phyloP scores from a whole-genome alignment of 2,797 vertebrate genomes.

The Brachymystax lenok region DNA sequence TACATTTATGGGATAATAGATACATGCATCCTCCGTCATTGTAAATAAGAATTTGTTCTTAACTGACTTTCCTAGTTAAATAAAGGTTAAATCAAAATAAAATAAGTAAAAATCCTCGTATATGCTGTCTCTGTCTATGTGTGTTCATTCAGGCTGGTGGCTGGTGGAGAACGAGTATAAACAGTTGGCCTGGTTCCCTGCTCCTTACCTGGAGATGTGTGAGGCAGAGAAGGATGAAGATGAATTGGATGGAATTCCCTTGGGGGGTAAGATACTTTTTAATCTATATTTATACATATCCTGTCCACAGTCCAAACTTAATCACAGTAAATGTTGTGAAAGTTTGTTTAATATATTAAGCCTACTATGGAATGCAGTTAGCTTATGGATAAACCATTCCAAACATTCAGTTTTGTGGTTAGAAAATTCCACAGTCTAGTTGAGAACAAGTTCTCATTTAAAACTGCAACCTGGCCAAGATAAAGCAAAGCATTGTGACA shows the following conservation, averaged over 20 bases:
- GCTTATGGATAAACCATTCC: not conserved
- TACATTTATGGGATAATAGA: not conserved
- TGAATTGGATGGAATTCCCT: not conserved
- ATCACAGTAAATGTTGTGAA: not conserved
- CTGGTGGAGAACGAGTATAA: slow-evolving; percentile 86
- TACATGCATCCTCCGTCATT: not conserved
- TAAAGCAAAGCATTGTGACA: too few species aligned
- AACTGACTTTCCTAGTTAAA: too few species aligned
- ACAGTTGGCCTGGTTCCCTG: slow-evolving; percentile 89
- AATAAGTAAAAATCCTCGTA: too few species aligned
- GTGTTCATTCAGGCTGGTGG: slow-evolving; percentile 86
- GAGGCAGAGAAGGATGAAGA: slow-evolving; percentile 49
- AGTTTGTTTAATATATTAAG: not conserved
- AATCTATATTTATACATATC: not conserved
- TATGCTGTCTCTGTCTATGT: not conserved
- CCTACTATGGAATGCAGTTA: not conserved
- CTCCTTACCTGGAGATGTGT: slow-evolving; percentile 81
- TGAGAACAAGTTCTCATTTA: too few species aligned
- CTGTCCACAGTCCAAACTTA: not conserved
- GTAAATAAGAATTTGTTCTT: too few species aligned
- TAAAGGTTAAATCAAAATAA: too few species aligned
- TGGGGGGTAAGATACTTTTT: slow-evolving; percentile 65
- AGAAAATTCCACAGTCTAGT: not conserved
- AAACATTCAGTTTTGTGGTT: not conserved
- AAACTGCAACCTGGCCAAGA: too few species aligned